phyloP scores from a whole-genome alignment of 1,140 invertebrate species.

The Ganaspis sp. region DNA sequence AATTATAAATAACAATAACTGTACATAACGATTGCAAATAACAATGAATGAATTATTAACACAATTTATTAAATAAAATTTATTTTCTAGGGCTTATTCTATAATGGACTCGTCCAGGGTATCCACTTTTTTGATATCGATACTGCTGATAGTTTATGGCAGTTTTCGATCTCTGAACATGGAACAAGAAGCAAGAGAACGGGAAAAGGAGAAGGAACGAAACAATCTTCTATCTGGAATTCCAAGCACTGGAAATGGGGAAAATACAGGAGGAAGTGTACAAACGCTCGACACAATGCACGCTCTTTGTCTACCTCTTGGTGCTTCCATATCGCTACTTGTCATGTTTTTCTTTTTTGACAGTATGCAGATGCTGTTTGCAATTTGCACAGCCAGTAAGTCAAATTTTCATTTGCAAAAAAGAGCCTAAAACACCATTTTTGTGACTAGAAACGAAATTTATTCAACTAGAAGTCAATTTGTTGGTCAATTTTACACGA shows the following conservation, averaged over 20 bases:
- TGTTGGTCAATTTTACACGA: too few species aligned
- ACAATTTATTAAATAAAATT: background rate
- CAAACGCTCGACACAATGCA: constrained; percentile 98
- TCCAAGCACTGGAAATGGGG: constrained; percentile 63
- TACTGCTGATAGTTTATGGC: constrained; percentile 97
- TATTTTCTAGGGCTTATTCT: constrained; percentile 87
- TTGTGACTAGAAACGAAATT: too few species aligned
- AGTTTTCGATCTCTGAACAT: constrained; percentile 95
- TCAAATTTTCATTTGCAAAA: too few species aligned
- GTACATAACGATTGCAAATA: too few species aligned
- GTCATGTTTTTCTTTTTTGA: constrained; percentile 99
- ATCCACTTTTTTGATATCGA: constrained; percentile 97
- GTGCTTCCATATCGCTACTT: constrained; percentile 95
- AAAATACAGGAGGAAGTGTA: constrained; percentile 81
- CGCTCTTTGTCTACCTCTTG: constrained; percentile 95
- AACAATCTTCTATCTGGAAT: constrained; percentile 78
- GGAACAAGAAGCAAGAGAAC: constrained; percentile 93
- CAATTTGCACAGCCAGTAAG: constrained; percentile 97
- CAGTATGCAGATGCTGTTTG: constrained; percentile 98
- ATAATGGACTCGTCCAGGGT: constrained; percentile 97
- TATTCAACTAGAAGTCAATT: too few species aligned
- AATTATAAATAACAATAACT: too few species aligned
- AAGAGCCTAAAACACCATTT: too few species aligned
- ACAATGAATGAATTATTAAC: constrained; percentile 17
- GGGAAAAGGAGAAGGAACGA: constrained; percentile 87